Evolutionary conservation across 2,888 invertebrate species (phyloP), one percentile per base, ranked within the genome.

Genomic region (Caenorhabditis japonica): DNA sequence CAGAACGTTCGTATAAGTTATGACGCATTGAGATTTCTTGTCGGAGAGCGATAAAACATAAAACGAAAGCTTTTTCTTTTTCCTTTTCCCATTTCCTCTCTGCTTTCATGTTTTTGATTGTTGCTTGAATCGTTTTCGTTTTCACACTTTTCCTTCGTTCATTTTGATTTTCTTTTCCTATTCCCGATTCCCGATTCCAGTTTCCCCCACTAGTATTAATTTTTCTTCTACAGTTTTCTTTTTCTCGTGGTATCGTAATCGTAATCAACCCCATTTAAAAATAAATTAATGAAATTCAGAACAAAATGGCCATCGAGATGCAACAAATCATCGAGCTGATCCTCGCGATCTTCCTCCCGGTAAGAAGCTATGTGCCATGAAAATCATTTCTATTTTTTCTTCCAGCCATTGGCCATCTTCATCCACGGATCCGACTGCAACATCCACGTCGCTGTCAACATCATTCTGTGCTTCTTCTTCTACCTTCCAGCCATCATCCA

Each of bases 261-360:
- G 4, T 19, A 4, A 15, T 12, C n/a, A 27, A 15, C 2, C 12
- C 15, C 21, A 44, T 34, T 33, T 44, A 23, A 7, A 7, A 30
- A 21, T 38, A 13, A 12, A 12, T 13, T n/a, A n/a, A 21, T 17
- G 30, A 38, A 39, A 58, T 58, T 25, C 52, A 56, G 52, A 38
- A 15, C 55, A 69, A 34, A 55, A 83, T 83, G 83, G 83, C 83
- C 27, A 80, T 82, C 74, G 79, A 79, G 66, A 78, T 79, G 66
- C 83, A 83, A 61, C 82, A 82, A 70, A 84, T 85, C 77, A 84
- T 85, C 77, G 85, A 85, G 79, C 56, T 85, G 34, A 83, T 85
- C 61, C 81, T 85, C 52, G 82, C 83, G 66, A 82, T 85, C 74
- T 81, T 85, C 80, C 66, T 85, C 19, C 84, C 85, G 47, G 85